A percentile compares a stretch with the other conserved stretches of the same genome.
These are phyloP conservation scores for Hippopotamus amphibius DNA, from an alignment of 2,113 vertebrate genomes.

Conservation along the genomic window DNA sequence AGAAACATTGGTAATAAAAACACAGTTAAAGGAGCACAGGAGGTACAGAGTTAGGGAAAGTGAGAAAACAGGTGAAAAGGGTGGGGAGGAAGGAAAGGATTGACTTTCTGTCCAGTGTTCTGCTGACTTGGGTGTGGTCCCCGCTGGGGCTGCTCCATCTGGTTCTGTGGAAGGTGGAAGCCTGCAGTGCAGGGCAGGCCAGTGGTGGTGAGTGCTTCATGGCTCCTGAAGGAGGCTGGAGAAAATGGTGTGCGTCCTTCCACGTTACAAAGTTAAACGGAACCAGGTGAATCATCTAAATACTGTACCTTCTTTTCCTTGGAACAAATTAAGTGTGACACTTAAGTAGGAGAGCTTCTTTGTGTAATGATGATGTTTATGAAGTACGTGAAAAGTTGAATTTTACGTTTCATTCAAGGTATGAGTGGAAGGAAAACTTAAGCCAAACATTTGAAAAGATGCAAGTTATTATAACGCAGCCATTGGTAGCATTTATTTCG, in stretches of 20 bases:
- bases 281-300: neutral
- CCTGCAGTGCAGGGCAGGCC: neutral
- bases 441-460: neutral
- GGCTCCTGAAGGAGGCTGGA: neutral
- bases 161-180: neutral
- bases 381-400: neutral
- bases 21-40: neutral
- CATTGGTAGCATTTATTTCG: neutral
- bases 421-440: neutral
- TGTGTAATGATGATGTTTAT: neutral
- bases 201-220: neutral
- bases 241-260: neutral
- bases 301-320: neutral
- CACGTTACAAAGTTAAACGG: neutral
- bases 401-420: slow-evolving; percentile 28
- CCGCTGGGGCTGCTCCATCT: neutral
- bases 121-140: neutral
- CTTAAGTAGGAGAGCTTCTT: neutral
- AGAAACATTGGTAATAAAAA: neutral
- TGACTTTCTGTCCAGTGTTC: neutral
- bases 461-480: neutral
- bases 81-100: too few relatives aligned
- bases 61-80: neutral
- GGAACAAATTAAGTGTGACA: neutral
- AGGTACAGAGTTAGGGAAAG: neutral